These are phyloP conservation scores for Corythaixoides concolor DNA, from an alignment of 2,113 vertebrate genomes.

Conservation along the genomic window DNA sequence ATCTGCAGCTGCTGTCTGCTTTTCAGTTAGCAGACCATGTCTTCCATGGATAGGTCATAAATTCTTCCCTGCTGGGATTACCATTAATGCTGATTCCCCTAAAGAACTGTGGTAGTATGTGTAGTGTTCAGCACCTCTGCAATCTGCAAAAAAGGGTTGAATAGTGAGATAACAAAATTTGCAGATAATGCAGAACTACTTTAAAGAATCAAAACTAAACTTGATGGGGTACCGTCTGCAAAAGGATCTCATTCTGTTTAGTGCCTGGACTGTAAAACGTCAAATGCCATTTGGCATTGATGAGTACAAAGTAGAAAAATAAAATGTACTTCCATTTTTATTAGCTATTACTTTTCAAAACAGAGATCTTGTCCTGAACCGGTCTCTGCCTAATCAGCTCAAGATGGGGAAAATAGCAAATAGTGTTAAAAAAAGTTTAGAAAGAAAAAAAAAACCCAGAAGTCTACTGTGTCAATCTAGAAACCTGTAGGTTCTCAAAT, in stretches of 20 bases:
- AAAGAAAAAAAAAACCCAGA: background rate
- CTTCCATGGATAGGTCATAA: slow-evolving; percentile 27
- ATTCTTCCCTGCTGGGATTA: slow-evolving; percentile 27
- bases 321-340: background rate
- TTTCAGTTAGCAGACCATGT: slow-evolving; percentile 55
- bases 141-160: background rate
- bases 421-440: background rate
- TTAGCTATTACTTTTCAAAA: background rate
- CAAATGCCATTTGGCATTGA: background rate
- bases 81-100: background rate
- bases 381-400: background rate
- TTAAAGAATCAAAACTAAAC: background rate
- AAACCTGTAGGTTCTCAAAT: background rate
- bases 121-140: background rate
- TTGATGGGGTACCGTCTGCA: background rate
- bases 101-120: background rate
- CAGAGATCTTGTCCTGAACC: background rate
- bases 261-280: background rate
- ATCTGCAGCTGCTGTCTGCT: slow-evolving; percentile 50
- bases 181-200: background rate
- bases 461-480: background rate
- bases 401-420: background rate
- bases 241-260: background rate
- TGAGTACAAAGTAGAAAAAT: background rate
- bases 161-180: background rate